phyloP scores from a whole-genome alignment of 1,140 invertebrate genomes.

The Drosophila funebris region DNA sequence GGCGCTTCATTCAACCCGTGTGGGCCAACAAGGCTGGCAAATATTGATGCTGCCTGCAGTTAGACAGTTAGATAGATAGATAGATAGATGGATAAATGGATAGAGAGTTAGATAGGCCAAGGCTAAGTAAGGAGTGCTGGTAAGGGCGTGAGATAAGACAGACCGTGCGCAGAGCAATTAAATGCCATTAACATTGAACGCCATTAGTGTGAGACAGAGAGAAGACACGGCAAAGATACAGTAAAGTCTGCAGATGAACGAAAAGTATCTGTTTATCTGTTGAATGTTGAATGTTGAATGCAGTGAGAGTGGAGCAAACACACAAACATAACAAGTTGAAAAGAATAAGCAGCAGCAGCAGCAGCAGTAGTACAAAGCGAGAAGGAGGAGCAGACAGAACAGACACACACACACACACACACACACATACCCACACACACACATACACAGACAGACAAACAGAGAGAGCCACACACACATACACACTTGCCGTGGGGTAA shows the following conservation, averaged over 20 bases:
- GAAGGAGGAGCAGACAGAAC: slow-evolving; percentile 42
- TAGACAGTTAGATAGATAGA: no score
- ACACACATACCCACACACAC: slow-evolving; percentile 22
- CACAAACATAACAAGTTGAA: slow-evolving; percentile 43
- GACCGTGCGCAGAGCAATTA: slow-evolving; percentile 67
- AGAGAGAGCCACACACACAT: not conserved
- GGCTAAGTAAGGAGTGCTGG: not conserved
- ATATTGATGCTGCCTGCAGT: slow-evolving; percentile 25
- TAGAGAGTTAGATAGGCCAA: slow-evolving; percentile 52
- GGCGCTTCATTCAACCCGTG: slow-evolving; percentile 34
- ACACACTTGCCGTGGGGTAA: slow-evolving; percentile 15
- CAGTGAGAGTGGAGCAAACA: slow-evolving; percentile 30
- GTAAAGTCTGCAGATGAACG: not conserved
- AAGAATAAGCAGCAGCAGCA: slow-evolving; percentile 47
- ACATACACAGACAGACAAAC: slow-evolving; percentile 1
- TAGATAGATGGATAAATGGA: no score
- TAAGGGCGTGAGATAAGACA: slow-evolving; percentile 52
- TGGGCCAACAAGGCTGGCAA: slow-evolving; percentile 42
- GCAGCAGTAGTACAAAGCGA: slow-evolving; percentile 49
- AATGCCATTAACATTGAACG: slow-evolving; percentile 71
- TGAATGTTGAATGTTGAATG: slow-evolving; percentile 60
- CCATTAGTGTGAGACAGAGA: slow-evolving; percentile 15
- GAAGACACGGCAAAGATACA: slow-evolving; percentile 2
- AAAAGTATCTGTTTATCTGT: slow-evolving; percentile 61
- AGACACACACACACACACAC: slow-evolving; percentile 29